A percentile compares a stretch with the other conserved stretches of the same genome.
These are phyloP conservation scores for Lottia gigantea DNA, from an alignment of 2,888 invertebrate genomes.

Conservation along the genomic window DNA sequence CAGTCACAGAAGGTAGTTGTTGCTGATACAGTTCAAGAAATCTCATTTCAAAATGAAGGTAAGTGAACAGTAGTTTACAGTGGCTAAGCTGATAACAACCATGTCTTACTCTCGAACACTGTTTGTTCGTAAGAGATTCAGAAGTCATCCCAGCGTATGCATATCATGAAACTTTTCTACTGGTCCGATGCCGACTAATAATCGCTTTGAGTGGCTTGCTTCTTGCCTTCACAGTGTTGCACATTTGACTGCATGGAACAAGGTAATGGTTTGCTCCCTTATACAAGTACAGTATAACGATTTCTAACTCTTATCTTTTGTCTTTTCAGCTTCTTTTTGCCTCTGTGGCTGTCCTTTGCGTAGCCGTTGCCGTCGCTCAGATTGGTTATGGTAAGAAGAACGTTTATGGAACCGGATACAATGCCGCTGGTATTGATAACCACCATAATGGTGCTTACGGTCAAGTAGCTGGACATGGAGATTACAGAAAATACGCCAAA, in stretches of 20 bases:
- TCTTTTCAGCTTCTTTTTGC: conserved; percentile 8
- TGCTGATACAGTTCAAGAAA: not conserved
- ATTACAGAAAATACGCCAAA: not conserved
- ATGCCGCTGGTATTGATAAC: conserved; percentile 1
- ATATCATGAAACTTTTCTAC: too few relatives aligned
- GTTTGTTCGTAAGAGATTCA: too few relatives aligned
- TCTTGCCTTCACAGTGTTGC: too few relatives aligned
- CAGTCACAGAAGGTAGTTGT: conserved; percentile 9
- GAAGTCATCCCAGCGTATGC: too few relatives aligned
- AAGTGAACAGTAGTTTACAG: not conserved
- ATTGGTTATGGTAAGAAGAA: not conserved
- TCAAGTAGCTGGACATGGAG: not conserved
- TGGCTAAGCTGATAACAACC: too few relatives aligned
- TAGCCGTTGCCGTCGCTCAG: conserved; percentile 1
- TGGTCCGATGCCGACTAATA: too few relatives aligned
- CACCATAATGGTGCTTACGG: conserved; percentile 1
- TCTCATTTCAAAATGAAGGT: conserved; percentile 2
- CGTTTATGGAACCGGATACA: not conserved
- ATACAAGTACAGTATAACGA: too few relatives aligned
- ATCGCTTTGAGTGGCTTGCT: too few relatives aligned
- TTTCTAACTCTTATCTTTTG: not conserved
- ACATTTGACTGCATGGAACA: too few relatives aligned
- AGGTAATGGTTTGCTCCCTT: too few relatives aligned
- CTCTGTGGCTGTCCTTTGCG: conserved; percentile 4
- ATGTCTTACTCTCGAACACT: too few relatives aligned